Evolutionary conservation across 2,113 vertebrate genomes (phyloP), one percentile per base, ranked within the genome.

Genomic region (Oryzias celebensis): DNA sequence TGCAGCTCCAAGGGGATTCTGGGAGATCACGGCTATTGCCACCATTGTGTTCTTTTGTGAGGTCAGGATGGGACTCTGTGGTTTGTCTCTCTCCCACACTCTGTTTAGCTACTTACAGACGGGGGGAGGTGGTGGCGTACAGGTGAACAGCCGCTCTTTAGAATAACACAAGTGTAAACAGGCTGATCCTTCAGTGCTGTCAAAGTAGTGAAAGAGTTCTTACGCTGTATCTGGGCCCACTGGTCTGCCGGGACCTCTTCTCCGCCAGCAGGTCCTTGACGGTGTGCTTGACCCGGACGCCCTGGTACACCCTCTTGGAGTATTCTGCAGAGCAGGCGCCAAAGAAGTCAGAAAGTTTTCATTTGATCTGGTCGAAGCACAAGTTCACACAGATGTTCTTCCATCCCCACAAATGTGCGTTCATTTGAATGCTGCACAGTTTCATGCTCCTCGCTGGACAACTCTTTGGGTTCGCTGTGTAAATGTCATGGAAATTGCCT

Each of bases 211-310:
- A 28, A 4, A 1, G 26, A 24, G 59, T 24, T 90, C 95, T 98
- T 91, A 98, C 96, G 1, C 61, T 89, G 72, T 92, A 90, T 72
- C 89, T 89, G 26, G 94, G 91, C 52, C 90, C 90, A 5, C 43
- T 93, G 14, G 91, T 93, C 84, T 98, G 94, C 50, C 90, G 87
- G 17, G 94, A 98, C 20, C 96, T 82, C 63, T 96, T 96, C 58
- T 98, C 97, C 1, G 96, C 97, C 65, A 99, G 91, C 2, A 99
- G 93, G 22, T 99, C 97, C 81, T 99, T 99, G 76, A 99, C 97
- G 0, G 97, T 99, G 76, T 99, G 97, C 57, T 99, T 99, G 54
- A 99, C 96, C 31, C 97, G 82, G 42, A 99, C 96, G 0, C 97
- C 96, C 64, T 98, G 96, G 89, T 99, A 99, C 55, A 98, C 93